Evolutionary conservation across 2,888 invertebrate genomes (phyloP).

Genomic region (Vannuccia rotundouncinata): DNA sequence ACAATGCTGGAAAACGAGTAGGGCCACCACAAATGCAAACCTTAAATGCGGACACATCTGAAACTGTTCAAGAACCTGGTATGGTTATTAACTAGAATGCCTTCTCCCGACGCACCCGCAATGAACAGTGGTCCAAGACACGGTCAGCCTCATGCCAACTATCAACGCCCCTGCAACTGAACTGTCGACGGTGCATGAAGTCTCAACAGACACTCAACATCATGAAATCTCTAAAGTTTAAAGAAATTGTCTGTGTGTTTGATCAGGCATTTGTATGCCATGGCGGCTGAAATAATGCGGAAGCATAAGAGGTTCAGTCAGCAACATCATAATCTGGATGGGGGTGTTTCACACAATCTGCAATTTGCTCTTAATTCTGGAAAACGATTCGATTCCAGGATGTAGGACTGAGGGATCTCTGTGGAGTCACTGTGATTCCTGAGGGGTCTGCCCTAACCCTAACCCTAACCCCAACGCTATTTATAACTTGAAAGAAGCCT

Average conservation of each 20-base stretch:
- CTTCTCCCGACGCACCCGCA: constrained; percentile 1
- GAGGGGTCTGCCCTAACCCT: constrained; percentile 43
- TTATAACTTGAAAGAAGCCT: constrained; percentile 9
- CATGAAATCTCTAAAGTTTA: constrained; percentile 32
- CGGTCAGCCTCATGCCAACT: constrained; percentile 39
- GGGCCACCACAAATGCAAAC: constrained; percentile 17
- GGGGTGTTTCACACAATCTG: constrained; percentile 43
- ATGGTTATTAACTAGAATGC: constrained; percentile 24
- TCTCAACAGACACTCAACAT: constrained; percentile 35
- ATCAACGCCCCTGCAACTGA: constrained; percentile 40
- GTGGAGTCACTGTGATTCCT: constrained; percentile 39
- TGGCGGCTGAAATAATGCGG: constrained; percentile 43
- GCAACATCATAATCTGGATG: constrained; percentile 40
- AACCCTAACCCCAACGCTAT: constrained; percentile 39
- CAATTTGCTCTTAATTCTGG: constrained; percentile 42
- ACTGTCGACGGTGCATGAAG: constrained; percentile 37
- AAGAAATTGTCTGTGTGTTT: constrained; percentile 33
- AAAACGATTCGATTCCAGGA: constrained; percentile 43
- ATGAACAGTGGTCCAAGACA: constrained; percentile 37
- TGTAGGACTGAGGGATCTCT: constrained; percentile 43
- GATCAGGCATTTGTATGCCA: constrained; percentile 44
- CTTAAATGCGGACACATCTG: background rate
- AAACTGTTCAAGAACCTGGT: constrained; percentile 5
- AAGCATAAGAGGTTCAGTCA: constrained; percentile 40
- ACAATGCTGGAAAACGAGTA: constrained; percentile 20